Base-by-base conservation (phyloP, 2,888 invertebrate genomes). In the Drosophila sordidapex region DNA sequence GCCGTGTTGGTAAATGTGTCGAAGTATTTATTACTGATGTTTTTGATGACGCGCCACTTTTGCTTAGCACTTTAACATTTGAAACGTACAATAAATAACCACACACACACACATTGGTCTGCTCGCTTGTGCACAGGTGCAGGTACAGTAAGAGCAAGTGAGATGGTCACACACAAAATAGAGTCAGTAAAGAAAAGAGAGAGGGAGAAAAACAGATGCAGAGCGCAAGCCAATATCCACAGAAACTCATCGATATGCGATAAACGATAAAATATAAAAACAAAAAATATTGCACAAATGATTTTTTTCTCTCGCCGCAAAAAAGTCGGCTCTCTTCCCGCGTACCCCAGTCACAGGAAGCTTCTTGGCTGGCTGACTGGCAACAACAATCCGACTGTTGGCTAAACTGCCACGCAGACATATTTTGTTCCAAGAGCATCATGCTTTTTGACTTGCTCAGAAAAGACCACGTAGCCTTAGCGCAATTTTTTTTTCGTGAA, bases 401-500 rank as follows among this genome's bases (percentile, higher is more conserved):
- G 25, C 70, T 57, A 29, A 81, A 78, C 35, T 87, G 87, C 90
- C 87, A 87, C 87, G 87, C 87, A 87, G 75, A 80, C 87, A 87
- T 58, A 81, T 89, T 87, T 76, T 76, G 68, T 58, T 71, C 57
- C 52, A 59, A 52, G 15, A 72, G 81, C 81, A 81, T 81, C 81
- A 65, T 36, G 63, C 68, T 46, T n/a, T n/a, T 48, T 21, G 48
- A 43, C 54, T 62, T 38, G 63, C 62, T 67, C 13, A 67, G 60
- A 69, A 74, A 87, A 89, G 87, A 89, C 83, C 87, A 87, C 87
- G 87, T 87, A 78, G 89, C 82, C 70, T 49, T 46, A 80, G 69
- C 66, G 63, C 72, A 46, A 64, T 52, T 74, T 70, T 65, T 65
- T 25, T 74, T 69, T 63, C 35, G 83, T 88, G 89, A 89, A 83